Conservation (phyloP, 2,888 invertebrate genomes). For the Chironomus riparius region DNA sequence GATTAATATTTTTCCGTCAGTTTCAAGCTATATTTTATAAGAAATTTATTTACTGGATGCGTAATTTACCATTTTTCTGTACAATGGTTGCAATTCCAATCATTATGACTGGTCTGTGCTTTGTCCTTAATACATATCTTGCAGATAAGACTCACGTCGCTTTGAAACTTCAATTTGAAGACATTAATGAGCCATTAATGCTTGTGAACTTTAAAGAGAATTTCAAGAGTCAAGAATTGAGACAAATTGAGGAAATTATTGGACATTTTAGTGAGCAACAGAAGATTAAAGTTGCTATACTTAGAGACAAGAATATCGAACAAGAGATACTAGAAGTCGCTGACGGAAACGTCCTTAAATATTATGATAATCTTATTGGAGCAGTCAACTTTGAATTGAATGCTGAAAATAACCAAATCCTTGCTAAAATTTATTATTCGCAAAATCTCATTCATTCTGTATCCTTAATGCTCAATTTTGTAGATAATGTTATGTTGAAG, state of each 20-base stretch:
- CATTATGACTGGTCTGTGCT: conserved; percentile 16
- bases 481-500: conserved; percentile 44
- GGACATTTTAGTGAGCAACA: neutral
- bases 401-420: neutral
- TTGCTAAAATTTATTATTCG: conserved; percentile 41
- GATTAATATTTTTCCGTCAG: conserved; percentile 32
- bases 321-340: neutral
- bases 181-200: conserved; percentile 5
- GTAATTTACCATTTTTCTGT: conserved; percentile 21
- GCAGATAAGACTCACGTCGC: neutral
- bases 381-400: conserved; percentile 12
- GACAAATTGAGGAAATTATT: neutral
- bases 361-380: conserved; percentile 19
- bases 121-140: conserved; percentile 11
- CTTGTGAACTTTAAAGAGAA: conserved; percentile 11
- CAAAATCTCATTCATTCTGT: conserved; percentile 45
- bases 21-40: conserved; percentile 39
- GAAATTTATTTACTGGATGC: conserved; percentile 34
- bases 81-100: conserved; percentile 23
- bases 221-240: neutral
- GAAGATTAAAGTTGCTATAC: neutral
- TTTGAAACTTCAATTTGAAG: neutral
- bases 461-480: conserved; percentile 45
- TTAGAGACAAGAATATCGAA: conserved; percentile 2
- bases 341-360: neutral